phyloP scores from a whole-genome alignment of 2,888 invertebrate species.

The Philonicus albiceps region DNA sequence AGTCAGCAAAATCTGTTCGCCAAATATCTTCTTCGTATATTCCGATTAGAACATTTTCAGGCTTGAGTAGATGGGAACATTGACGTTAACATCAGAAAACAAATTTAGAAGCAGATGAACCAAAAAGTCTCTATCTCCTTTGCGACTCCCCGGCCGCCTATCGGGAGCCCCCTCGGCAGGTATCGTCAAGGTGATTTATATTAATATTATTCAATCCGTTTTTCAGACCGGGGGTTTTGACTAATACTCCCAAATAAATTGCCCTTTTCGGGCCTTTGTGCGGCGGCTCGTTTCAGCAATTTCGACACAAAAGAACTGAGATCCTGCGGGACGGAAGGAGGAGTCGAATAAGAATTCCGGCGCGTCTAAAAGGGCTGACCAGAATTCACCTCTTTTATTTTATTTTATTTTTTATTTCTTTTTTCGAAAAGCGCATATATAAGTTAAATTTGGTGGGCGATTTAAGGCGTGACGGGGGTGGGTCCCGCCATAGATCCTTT shows the following conservation, averaged over 20 bases:
- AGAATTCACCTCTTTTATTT: not conserved
- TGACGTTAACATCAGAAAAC: not conserved
- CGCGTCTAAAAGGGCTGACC: not conserved
- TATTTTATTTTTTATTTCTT: no score
- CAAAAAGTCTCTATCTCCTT: not conserved
- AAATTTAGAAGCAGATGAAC: not conserved
- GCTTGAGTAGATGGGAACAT: not conserved
- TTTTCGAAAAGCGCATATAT: not conserved
- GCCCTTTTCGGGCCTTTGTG: slow-evolving; percentile 2
- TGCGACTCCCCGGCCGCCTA: not conserved
- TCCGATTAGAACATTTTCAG: not conserved
- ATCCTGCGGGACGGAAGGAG: not conserved
- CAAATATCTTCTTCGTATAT: not conserved
- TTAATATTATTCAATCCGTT: slow-evolving; percentile 27
- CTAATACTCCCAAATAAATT: slow-evolving; percentile 15
- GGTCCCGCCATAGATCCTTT: not conserved
- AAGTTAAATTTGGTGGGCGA: not conserved
- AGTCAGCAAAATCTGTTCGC: not conserved
- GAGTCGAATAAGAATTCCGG: not conserved
- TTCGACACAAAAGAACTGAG: not conserved
- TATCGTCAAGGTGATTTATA: slow-evolving; percentile 15
- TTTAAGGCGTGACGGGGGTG: not conserved
- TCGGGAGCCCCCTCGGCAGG: not conserved
- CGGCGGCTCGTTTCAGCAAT: not conserved
- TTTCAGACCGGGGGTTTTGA: not conserved